Conservation (phyloP, 1,140 invertebrate genomes). For the Drosophila quadrilineata region DNA sequence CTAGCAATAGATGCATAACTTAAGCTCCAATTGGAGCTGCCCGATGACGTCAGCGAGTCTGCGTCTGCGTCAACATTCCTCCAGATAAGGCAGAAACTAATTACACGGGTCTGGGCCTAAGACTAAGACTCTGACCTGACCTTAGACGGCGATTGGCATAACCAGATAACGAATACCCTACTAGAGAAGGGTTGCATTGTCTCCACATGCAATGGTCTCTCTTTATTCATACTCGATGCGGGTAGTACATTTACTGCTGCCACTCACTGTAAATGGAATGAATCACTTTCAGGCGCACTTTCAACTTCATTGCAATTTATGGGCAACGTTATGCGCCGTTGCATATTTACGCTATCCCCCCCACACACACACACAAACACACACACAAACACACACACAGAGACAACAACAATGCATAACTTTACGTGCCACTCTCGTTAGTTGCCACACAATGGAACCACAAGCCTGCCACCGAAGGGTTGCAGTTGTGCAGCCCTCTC, state of each 20-base stretch:
- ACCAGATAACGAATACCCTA: no score
- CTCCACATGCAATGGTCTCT: no score
- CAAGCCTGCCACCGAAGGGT: background rate
- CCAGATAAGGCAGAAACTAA: conserved; percentile 11
- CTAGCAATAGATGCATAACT: no score
- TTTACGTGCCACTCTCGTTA: conserved; percentile 22
- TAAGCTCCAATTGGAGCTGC: background rate
- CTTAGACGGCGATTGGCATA: background rate
- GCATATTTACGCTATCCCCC: no score
- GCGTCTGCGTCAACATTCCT: background rate
- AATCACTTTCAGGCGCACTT: background rate
- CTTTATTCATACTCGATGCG: no score
- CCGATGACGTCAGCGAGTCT: background rate
- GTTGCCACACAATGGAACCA: background rate
- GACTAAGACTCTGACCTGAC: background rate
- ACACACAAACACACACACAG: background rate
- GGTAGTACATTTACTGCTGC: no score
- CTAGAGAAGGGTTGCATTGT: no score
- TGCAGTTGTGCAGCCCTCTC: background rate
- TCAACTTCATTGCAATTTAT: conserved; percentile 2
- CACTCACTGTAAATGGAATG: background rate
- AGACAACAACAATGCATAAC: conserved; percentile 4
- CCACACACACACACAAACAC: no score
- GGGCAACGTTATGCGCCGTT: no score
- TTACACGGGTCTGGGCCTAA: no score